Evolutionary conservation across 1,140 invertebrate genomes (phyloP), one percentile per base, ranked within the genome.

Genomic region (Dreissena rostriformis): DNA sequence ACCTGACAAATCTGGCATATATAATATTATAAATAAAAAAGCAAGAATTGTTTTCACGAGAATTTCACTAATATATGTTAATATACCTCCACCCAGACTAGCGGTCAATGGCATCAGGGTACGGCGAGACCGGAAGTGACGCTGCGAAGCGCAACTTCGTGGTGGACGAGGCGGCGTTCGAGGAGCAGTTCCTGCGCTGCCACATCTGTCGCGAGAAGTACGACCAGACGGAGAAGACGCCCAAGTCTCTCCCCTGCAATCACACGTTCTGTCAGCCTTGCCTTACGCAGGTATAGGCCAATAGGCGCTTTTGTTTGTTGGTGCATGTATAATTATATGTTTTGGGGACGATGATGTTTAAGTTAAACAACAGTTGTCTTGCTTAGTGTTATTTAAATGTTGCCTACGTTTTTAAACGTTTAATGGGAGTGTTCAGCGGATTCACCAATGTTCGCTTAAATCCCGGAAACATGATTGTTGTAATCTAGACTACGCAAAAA

Each of bases 171-270:
- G 86, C 87, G 7, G 88, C 88, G 14, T 92, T 92, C 71, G 91
- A 92, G 67, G 91, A 92, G 71, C 89, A 91, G 85, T 92, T 92
- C 71, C 80, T 92, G 28, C 73, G 89, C 2, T 92, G 91, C 63
- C 88, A 89, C 74, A 88, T 92, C 26, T 92, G 91, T 79, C 86
- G 87, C 12, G 91, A 92, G 28, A 87, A 89, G 52, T 92, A 87
- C 82, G 86, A 90, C 80, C 85, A 90, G 24, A 63, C 68, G 1
- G 88, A 91, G 11, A 85, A 88, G 15, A 52, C 84, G 7, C 90
- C 91, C 0, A 92, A 92, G 70, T 91, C 90, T 15, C 74, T 92
- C 22, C 91, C 90, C 0, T 92, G 91, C 63, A 91, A 92, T 81
- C 91, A 92, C 76, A 92, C 89, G 14, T 91, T 90, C 86, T 92